These are phyloP conservation scores for Alligator mississippiensis DNA, from an alignment of 2,113 vertebrate genomes.

Conservation along the genomic window DNA sequence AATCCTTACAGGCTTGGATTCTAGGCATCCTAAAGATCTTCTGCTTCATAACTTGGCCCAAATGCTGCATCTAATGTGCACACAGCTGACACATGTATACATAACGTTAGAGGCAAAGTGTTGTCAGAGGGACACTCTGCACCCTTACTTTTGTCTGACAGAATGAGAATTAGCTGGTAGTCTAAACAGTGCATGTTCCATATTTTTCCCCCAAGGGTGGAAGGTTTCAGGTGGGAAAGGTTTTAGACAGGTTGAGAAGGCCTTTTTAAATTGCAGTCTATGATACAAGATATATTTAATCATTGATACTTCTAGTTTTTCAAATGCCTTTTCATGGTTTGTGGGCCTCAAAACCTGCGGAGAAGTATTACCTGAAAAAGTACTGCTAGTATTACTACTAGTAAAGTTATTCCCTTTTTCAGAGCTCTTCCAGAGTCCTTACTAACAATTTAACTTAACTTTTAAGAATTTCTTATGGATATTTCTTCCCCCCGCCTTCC, in stretches of 20 bases:
- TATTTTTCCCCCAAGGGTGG: neutral
- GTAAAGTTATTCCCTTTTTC: neutral
- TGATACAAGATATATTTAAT: neutral
- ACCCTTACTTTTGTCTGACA: neutral
- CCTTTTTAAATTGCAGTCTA: neutral
- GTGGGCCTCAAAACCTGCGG: no score
- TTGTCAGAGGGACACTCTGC: neutral
- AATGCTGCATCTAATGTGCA: no score
- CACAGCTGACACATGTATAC: no score
- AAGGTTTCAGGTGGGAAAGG: neutral
- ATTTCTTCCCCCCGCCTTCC: neutral
- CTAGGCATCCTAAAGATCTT: neutral
- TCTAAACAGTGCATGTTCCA: neutral
- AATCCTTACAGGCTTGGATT: neutral
- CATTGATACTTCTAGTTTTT: neutral
- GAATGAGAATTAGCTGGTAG: neutral
- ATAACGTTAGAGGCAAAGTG: neutral
- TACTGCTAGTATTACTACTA: no score
- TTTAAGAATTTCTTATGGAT: accelerated
- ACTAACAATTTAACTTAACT: neutral
- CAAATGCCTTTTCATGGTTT: no score
- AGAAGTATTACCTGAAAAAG: no score
- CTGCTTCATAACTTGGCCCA: neutral
- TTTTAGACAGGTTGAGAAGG: neutral
- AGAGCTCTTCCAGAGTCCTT: neutral